Base-by-base conservation (phyloP, 2,888 invertebrate genomes). In the Sinohyriopsis cumingii region DNA sequence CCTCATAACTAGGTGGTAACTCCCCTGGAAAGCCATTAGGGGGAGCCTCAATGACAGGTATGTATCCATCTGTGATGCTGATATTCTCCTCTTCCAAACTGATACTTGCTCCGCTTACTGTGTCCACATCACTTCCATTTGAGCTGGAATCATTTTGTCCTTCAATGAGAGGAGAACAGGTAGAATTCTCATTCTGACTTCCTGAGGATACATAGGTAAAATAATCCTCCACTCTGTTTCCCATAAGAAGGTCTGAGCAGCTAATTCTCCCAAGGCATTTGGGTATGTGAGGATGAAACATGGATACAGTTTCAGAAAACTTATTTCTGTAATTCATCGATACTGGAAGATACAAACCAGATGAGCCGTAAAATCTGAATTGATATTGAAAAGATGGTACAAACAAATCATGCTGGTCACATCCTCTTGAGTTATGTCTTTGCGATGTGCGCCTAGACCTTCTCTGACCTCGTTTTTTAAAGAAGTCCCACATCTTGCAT, bases 1-100 rank as follows among this genome's bases (percentile, higher is more conserved):
- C 84, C 61, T 82, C 84, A 55, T 84, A 84, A 3, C 76, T 70
- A 1, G 84, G 84, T 12, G 84, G 84, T 18, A 77, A 80, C 28
- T 80, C 82, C 63, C 73, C 71, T 22, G 69, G 72, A 28, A 67
- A 72, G n/a, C 76, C 77, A 60, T 84, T 82, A 3, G 84, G 82
- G 20, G 84, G 84, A 2, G 80, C 76, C 53, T 71, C 71, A 54
- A 72, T 60, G 1, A 72, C 68, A 24, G 68, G 53, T 67, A 67
- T 67, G 60, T 73, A 69, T 20, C 56, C 24, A 65, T 55, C 55
- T 20, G 62, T 53, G 59, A 54, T 57, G 9, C 67, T 55, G 25
- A 66, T 12, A 9, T 67, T 65, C 24, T 22, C 55, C 7, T 65
- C 69, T 22, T 72, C 63, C 22, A 68, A 62, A 28, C 65, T 25